phyloP scores from a whole-genome alignment of 2,888 invertebrate species.

The Rhagonycha fulva region DNA sequence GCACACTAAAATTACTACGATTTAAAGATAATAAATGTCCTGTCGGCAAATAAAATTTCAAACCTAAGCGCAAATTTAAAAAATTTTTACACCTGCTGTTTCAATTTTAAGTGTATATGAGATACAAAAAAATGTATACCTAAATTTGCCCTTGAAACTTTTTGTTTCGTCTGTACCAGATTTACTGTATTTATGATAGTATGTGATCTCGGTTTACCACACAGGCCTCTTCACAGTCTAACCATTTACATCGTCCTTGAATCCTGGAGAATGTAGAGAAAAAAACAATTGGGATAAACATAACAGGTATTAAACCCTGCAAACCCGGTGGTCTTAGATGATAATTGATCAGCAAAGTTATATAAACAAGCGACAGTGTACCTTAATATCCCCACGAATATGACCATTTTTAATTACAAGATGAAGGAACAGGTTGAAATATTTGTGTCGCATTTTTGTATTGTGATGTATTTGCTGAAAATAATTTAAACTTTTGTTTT shows the following conservation, averaged over 20 bases:
- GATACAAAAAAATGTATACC: conserved; percentile 23
- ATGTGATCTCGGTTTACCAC: conserved; percentile 12
- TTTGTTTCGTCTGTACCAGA: conserved; percentile 26
- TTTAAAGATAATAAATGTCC: conserved; percentile 32
- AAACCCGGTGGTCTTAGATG: conserved; percentile 41
- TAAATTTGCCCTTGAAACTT: conserved; percentile 31
- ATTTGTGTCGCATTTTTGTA: not conserved
- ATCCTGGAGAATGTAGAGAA: conserved; percentile 10
- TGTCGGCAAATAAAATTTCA: conserved; percentile 34
- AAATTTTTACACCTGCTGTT: conserved; percentile 30
- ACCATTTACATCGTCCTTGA: conserved; percentile 22
- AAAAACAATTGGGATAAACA: conserved; percentile 25
- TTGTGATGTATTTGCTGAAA: not conserved
- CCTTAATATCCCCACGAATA: conserved; percentile 36
- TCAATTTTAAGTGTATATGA: conserved; percentile 25
- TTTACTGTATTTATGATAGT: conserved; percentile 20
- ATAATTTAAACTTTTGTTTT: not conserved
- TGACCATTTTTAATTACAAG: conserved; percentile 31
- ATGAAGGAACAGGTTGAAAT: not conserved
- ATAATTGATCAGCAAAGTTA: conserved; percentile 40
- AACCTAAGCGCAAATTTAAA: conserved; percentile 22
- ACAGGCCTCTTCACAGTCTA: conserved; percentile 17
- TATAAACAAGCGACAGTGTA: conserved; percentile 36
- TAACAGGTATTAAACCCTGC: conserved; percentile 38
- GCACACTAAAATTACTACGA: conserved; percentile 19